Conservation (phyloP, 2,797 vertebrate species). For the Macropus fuliginosus region DNA sequence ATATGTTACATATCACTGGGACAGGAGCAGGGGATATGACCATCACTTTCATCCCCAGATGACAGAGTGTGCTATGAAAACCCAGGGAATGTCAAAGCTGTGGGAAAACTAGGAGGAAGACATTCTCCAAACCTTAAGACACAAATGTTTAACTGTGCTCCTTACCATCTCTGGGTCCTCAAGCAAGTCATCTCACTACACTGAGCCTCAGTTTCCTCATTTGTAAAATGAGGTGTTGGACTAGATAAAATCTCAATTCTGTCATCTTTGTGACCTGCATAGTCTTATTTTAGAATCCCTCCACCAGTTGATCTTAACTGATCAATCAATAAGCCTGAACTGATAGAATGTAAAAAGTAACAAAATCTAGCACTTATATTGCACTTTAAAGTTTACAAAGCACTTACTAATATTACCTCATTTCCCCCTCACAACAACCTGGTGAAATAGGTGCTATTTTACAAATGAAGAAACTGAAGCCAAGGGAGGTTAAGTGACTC, state of each 20-base stretch:
- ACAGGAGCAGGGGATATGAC: background rate
- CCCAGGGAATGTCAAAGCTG: background rate
- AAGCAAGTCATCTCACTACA: background rate
- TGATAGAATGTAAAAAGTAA: background rate
- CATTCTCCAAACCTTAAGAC: background rate
- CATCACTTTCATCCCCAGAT: background rate
- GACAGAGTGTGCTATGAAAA: background rate
- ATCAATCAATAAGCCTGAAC: background rate
- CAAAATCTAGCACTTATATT: background rate
- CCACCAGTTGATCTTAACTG: background rate
- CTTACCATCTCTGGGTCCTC: background rate
- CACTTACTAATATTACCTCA: background rate
- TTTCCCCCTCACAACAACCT: background rate
- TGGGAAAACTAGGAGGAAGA: background rate
- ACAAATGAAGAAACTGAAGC: slow-evolving; percentile 9
- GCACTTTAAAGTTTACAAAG: background rate
- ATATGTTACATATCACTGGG: background rate
- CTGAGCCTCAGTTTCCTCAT: background rate
- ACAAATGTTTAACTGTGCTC: background rate
- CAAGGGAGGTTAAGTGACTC: slow-evolving; percentile 34
- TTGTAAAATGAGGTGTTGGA: background rate
- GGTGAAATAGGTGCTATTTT: slow-evolving; percentile 3
- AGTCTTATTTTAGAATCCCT: background rate
- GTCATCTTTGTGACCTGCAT: background rate
- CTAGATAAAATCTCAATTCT: background rate